Base-by-base conservation (phyloP, 2,888 invertebrate genomes). In the Pristionchus exspectatus region DNA sequence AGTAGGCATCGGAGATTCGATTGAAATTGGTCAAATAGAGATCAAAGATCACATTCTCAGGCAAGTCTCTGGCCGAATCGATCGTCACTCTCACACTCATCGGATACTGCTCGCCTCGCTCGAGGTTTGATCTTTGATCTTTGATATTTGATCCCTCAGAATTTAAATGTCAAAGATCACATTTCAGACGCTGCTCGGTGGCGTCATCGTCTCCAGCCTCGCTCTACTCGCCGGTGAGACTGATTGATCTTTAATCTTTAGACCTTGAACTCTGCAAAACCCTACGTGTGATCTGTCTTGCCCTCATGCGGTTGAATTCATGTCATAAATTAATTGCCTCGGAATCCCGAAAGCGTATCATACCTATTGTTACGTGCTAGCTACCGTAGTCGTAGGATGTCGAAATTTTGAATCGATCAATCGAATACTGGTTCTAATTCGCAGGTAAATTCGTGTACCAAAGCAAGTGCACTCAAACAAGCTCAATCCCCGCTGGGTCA, bases 401-500 rank as follows among this genome's bases (percentile, higher is more conserved):
- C n/a, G n/a, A n/a, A n/a, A n/a, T n/a, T n/a, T n/a, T n/a, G n/a
- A n/a, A n/a, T n/a, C n/a, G n/a, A n/a, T n/a, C n/a, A n/a, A n/a
- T n/a, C n/a, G n/a, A n/a, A n/a, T n/a, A n/a, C n/a, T 9, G 59
- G 21, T 59, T 4, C 4, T 72, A 3, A 50, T 21, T 24, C 27
- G 4, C 81, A 81, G 81, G 81, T 24, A 4, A 27, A 54, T 81
- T 27, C 50, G 50, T 27, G 14, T 50, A 50, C 50, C 27, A 81
- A 54, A 14, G 50, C n/a, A 44, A 44, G 50, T 81, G 27, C 81
- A 81, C 81, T 81, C 81, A 54, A 54, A 81, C 81, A 81, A 81
- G 50, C 81, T 81, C 54, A 27, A 81, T 33, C 81, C 81, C n/a
- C 44, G 81, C 10, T 81, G 81, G 27, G 81, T 81, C 18, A 74